phyloP scores from a whole-genome alignment of 2,113 vertebrate species.

The Corythaixoides concolor region DNA sequence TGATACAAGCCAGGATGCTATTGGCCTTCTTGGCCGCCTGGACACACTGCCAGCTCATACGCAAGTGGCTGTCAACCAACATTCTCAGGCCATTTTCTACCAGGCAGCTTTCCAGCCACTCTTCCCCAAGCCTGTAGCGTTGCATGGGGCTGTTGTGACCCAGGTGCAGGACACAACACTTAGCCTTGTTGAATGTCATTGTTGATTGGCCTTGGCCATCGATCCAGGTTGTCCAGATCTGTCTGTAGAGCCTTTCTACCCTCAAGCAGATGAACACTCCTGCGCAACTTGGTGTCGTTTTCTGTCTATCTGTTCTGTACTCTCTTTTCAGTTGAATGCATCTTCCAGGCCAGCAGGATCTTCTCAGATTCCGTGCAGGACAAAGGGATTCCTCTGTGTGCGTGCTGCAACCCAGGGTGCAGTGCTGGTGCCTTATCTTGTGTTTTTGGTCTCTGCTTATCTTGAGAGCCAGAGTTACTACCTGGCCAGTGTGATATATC shows the following conservation, averaged over 20 bases:
- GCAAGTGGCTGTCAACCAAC: background rate
- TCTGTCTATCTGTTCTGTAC: background rate
- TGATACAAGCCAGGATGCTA: rapidly evolving
- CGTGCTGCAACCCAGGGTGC: rapidly evolving
- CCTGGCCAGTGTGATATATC: background rate
- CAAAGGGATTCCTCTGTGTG: background rate
- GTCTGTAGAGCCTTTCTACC: background rate
- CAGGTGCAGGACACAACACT: rapidly evolving
- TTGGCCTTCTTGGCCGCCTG: background rate
- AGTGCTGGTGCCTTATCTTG: background rate
- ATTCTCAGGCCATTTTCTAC: no score
- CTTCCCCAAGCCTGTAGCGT: background rate
- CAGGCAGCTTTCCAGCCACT: no score
- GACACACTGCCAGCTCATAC: no score
- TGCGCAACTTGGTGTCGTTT: background rate
- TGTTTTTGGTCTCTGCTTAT: background rate
- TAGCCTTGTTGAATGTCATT: background rate
- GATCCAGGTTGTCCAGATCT: no score
- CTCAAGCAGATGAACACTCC: background rate
- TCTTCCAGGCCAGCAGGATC: background rate
- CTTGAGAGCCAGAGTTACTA: background rate
- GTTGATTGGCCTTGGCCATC: rapidly evolving
- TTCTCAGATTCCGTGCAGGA: background rate
- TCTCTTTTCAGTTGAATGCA: background rate
- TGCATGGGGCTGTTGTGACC: background rate